Conservation (phyloP, 2,113 vertebrate species). For the Calidris pygmaea region DNA sequence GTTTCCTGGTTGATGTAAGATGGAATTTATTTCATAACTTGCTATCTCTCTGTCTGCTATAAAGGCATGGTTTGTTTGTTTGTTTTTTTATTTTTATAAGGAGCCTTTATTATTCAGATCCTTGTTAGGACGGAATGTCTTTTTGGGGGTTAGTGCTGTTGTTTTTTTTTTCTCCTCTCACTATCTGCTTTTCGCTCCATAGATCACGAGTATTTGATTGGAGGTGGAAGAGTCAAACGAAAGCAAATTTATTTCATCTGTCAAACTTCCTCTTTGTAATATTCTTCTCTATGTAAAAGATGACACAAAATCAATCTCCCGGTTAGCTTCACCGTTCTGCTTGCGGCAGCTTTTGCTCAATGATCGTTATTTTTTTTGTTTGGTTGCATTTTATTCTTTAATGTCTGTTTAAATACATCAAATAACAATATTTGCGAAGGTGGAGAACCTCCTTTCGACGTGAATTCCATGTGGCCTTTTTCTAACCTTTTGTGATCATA, state of each 20-base stretch:
- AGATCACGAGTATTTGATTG: background rate
- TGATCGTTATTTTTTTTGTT: background rate
- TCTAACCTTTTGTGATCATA: background rate
- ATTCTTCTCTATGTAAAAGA: constrained; percentile 17
- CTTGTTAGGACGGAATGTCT: background rate
- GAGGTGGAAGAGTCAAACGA: background rate
- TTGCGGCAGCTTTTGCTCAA: background rate
- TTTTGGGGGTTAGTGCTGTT: background rate
- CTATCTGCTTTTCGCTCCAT: background rate
- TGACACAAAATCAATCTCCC: constrained; percentile 50
- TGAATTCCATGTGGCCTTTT: background rate
- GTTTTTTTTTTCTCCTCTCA: background rate
- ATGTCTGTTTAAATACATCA: background rate
- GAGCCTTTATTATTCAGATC: background rate
- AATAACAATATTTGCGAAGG: background rate
- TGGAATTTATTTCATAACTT: background rate
- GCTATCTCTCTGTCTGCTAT: background rate
- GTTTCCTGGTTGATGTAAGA: background rate
- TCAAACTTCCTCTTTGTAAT: constrained; percentile 16
- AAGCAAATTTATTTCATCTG: constrained; percentile 20
- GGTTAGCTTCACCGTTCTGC: background rate
- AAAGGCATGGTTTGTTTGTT: background rate
- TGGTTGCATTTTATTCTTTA: background rate
- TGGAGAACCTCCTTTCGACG: background rate
- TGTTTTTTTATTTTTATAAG: background rate